Base-by-base conservation (phyloP, 30 jellyfish, hydroid and myxozoan species). In the Pseudorhiza aurosa region DNA sequence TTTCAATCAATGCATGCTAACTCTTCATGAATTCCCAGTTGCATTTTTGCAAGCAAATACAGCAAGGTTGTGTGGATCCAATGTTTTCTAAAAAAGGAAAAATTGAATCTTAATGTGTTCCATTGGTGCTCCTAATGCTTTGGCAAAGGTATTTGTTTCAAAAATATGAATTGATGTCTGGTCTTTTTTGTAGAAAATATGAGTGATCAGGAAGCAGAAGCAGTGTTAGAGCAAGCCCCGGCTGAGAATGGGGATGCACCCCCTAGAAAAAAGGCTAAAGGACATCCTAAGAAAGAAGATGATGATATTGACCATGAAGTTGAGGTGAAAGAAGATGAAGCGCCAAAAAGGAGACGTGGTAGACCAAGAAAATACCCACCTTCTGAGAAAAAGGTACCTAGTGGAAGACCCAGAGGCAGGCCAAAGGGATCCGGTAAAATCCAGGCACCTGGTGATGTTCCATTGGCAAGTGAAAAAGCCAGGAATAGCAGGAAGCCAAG, bases 391-490 rank as follows among this genome's bases (percentile, higher is more conserved):
- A 73, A 53, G 32, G 75, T 37, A 8, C 75, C 86, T 11, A 10
- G 75, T 50, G 86, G 86, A 15, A 65, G 86, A 10, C 86, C 86
- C 24, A 73, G 86, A 44, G 86, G 86, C 7, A 56, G 86, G 21
- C 86, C 86, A 31, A 73, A 73, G 86, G 86, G 86, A 9, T 6
- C 75, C 15, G 86, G 86, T 1, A 49, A 30, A 7, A 29, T 33
- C 3, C 51, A 73, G 27, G 86, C 33, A n/a, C 86, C 86, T 19
- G 75, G 33, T 28, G 75, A 73, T 73, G 86, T 73, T 24, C 86
- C 86, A 8, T 31, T 73, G 74, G 86, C 86, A 19, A 73, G 86
- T 73, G 86, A 73, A 53, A 73, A 73, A 51, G 86, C 86, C 15
- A 73, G 35, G 32, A 73, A 36, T 24, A 46, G 83, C 58, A 50